These are phyloP conservation scores for Tetranychus urticae DNA, from an alignment of 1,140 invertebrate genomes.

Conservation along the genomic window DNA sequence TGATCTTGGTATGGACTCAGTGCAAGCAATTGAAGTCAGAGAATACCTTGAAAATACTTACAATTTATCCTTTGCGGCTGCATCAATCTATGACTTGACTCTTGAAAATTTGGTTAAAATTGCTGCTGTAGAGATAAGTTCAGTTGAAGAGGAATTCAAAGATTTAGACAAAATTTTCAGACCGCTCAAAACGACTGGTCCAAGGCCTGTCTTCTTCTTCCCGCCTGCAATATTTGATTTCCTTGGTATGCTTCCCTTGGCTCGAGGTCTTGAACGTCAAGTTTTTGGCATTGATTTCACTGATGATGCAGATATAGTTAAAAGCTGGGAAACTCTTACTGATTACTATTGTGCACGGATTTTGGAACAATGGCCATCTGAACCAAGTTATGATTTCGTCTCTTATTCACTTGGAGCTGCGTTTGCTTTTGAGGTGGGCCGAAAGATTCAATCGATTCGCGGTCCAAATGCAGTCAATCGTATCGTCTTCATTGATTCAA, in stretches of 20 bases:
- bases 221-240: constrained; percentile 73
- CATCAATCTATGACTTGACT: not conserved
- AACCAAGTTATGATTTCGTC: constrained; percentile 39
- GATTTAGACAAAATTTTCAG: constrained; percentile 21
- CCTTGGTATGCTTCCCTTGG: constrained; percentile 37
- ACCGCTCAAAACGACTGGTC: constrained; percentile 13
- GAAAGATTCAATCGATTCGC: constrained; percentile 24
- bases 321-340: constrained; percentile 44
- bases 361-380: not conserved
- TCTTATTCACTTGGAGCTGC: constrained; percentile 85
- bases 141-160: not conserved
- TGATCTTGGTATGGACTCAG: constrained; percentile 83
- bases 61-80: constrained; percentile 30
- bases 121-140: not conserved
- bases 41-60: constrained; percentile 77
- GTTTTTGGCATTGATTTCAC: constrained; percentile 79
- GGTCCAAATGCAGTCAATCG: not conserved
- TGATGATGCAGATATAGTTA: constrained; percentile 29
- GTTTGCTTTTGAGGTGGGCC: constrained; percentile 76
- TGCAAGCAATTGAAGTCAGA: constrained; percentile 94
- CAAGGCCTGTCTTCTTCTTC: constrained; percentile 40
- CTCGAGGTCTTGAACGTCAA: constrained; percentile 38
- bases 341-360: constrained; percentile 38
- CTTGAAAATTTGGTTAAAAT: not conserved
- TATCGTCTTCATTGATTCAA: not conserved